Conservation (phyloP, 2,113 vertebrate species). For the Xyliphius kryptos region DNA sequence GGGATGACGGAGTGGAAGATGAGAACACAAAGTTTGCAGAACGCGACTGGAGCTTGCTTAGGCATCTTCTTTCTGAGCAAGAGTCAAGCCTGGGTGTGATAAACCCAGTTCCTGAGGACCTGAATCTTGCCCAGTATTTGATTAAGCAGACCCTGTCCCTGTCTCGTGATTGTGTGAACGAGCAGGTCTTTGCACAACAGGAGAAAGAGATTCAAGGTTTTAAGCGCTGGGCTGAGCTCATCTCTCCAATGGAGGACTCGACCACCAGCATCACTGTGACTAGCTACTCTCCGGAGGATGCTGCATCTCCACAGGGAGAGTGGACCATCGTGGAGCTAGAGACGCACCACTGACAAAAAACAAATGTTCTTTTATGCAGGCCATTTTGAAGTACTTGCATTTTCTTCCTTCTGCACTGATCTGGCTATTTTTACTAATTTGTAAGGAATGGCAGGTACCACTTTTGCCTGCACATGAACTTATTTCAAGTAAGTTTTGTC, state of each 20-base stretch:
- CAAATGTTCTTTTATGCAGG: slow-evolving; percentile 7
- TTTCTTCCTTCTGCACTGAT: slow-evolving; percentile 1
- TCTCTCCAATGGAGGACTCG: slow-evolving; percentile 87
- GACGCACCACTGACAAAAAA: slow-evolving; percentile 84
- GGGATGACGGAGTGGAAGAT: slow-evolving; percentile 61
- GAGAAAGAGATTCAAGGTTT: slow-evolving; percentile 71
- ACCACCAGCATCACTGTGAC: slow-evolving; percentile 90
- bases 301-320: slow-evolving; percentile 90
- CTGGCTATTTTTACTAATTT: slow-evolving; percentile 19
- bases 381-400: slow-evolving; percentile 1
- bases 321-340: slow-evolving; percentile 98
- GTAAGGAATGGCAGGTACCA: not conserved
- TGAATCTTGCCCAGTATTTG: slow-evolving; percentile 95
- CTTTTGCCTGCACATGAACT: slow-evolving; percentile 6
- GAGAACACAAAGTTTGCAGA: slow-evolving; percentile 73
- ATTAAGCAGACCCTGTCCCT: slow-evolving; percentile 95
- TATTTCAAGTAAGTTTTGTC: slow-evolving; percentile 26
- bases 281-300: slow-evolving; percentile 93
- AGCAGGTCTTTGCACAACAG: slow-evolving; percentile 73
- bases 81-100: slow-evolving; percentile 83
- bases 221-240: slow-evolving; percentile 87
- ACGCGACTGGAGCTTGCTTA: slow-evolving; percentile 90
- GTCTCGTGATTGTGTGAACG: slow-evolving; percentile 81
- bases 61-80: slow-evolving; percentile 86
- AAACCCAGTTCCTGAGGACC: slow-evolving; percentile 91